Conservation (phyloP, 2,113 vertebrate species). For the Chionis minor region DNA sequence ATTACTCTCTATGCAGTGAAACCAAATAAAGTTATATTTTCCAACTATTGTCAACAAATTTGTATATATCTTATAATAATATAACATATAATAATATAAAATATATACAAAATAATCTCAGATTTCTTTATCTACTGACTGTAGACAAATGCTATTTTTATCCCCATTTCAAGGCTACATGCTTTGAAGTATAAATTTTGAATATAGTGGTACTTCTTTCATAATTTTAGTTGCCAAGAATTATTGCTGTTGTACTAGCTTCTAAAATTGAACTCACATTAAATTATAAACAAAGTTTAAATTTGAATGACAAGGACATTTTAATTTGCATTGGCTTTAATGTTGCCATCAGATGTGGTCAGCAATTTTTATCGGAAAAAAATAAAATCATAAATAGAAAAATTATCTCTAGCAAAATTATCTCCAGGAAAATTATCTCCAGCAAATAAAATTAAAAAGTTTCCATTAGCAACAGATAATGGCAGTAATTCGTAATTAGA, state of each 20-base stretch:
- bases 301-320: neutral
- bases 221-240: neutral
- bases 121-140: neutral
- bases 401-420: neutral
- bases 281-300: neutral
- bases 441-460: neutral
- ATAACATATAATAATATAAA: neutral
- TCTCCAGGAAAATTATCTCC: neutral
- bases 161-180: neutral
- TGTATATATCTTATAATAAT: neutral
- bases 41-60: neutral
- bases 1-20: neutral
- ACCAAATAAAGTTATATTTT: neutral
- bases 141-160: neutral
- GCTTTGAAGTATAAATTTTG: neutral
- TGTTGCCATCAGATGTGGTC: neutral
- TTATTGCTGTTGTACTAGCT: neutral
- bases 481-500: neutral
- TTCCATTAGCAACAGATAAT: neutral
- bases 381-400: neutral
- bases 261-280: neutral
- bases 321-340: neutral
- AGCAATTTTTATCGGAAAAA: neutral
- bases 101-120: neutral
- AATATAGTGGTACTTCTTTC: neutral